phyloP scores from a whole-genome alignment of 2,888 invertebrate genomes.

The Sussaba pulchella region DNA sequence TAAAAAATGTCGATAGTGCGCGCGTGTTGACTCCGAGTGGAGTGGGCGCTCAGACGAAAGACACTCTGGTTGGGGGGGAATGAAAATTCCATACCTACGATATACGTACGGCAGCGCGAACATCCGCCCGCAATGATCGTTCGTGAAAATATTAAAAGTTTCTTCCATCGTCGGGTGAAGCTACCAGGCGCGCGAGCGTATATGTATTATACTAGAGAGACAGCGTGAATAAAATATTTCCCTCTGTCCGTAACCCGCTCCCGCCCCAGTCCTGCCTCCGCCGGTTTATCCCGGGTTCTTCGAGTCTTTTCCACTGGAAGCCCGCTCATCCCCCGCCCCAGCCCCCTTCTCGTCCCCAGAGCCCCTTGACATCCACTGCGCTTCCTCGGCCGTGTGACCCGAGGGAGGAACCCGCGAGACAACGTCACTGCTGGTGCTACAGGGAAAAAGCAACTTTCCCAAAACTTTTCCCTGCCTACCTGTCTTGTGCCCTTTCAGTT shows the following conservation, averaged over 20 bases:
- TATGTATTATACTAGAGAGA: slow-evolving; percentile 56
- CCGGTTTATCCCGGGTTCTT: slow-evolving; percentile 39
- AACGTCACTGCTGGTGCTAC: slow-evolving; percentile 45
- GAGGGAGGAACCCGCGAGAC: slow-evolving; percentile 60
- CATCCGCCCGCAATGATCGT: slow-evolving; percentile 55
- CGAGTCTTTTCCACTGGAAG: slow-evolving; percentile 38
- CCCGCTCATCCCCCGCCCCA: not conserved
- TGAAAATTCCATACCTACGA: slow-evolving; percentile 19
- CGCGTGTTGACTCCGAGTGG: not conserved
- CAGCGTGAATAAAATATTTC: slow-evolving; percentile 77
- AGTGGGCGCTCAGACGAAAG: not conserved
- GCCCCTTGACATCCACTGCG: slow-evolving; percentile 52
- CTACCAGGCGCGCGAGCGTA: slow-evolving; percentile 32
- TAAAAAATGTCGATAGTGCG: slow-evolving; percentile 34
- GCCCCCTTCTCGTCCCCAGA: slow-evolving; percentile 29
- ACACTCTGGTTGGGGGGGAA: not conserved
- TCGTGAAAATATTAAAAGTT: slow-evolving; percentile 68
- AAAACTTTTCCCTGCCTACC: slow-evolving; percentile 60
- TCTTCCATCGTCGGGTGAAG: slow-evolving; percentile 45
- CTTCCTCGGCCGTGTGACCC: slow-evolving; percentile 57
- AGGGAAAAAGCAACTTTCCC: slow-evolving; percentile 55
- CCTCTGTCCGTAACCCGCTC: slow-evolving; percentile 67
- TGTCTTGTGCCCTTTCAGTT: slow-evolving; percentile 38
- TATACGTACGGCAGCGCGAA: slow-evolving; percentile 3
- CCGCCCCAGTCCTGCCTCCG: slow-evolving; percentile 15